These are phyloP conservation scores for Actinia equina DNA, from an alignment of 64 coral and sea anemone species.

Conservation along the genomic window DNA sequence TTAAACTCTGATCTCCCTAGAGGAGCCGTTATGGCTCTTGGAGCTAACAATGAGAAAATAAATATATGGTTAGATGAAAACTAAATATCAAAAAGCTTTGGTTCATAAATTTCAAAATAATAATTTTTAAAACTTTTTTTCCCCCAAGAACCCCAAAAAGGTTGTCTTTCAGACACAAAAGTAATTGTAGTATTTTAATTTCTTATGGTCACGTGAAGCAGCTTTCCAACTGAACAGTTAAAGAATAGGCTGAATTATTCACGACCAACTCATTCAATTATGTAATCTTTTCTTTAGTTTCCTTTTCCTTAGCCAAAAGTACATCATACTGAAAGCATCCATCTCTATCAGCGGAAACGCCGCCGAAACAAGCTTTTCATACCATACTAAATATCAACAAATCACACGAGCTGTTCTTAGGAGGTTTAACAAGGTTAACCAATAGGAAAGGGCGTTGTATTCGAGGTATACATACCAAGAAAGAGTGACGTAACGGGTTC, in stretches of 20 bases:
- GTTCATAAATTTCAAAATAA: too few species aligned
- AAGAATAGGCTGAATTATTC: background rate
- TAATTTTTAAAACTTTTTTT: too few species aligned
- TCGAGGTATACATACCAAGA: conserved; percentile 21
- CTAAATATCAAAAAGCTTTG: too few species aligned
- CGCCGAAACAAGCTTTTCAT: background rate
- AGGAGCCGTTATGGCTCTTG: too few species aligned
- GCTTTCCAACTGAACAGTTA: background rate
- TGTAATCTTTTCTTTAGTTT: background rate
- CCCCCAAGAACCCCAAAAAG: too few species aligned
- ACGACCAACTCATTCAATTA: background rate
- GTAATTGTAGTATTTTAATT: too few species aligned
- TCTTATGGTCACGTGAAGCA: too few species aligned
- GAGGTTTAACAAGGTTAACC: background rate
- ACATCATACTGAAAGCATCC: conserved; percentile 18
- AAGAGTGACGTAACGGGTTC: background rate
- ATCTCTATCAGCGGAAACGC: conserved; percentile 6
- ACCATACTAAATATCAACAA: background rate
- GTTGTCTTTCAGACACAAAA: too few species aligned
- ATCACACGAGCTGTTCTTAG: background rate
- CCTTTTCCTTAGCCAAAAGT: background rate
- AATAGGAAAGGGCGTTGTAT: conserved; percentile 17
- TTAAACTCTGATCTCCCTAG: too few species aligned
- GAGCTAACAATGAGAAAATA: too few species aligned
- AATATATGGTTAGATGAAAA: too few species aligned